phyloP scores from a whole-genome alignment of 2,797 vertebrate genomes.

The Anguilla obscura region DNA sequence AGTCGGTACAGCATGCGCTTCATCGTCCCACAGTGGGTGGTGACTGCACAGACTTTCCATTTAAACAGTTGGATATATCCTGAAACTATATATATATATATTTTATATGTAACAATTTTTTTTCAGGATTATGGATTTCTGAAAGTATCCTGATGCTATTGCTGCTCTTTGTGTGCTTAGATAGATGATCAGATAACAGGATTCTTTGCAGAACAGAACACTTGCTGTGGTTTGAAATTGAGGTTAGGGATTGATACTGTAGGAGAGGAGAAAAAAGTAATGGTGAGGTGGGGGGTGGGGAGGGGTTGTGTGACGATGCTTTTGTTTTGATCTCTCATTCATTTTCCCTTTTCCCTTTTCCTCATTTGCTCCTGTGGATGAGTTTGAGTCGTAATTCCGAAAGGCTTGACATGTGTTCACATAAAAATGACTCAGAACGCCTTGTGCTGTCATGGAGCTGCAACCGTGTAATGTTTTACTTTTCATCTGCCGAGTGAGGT shows the following conservation, averaged over 20 bases:
- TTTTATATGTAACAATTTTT: no score
- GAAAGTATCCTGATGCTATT: not conserved
- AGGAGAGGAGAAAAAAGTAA: not conserved
- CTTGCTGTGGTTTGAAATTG: not conserved
- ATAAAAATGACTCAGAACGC: not conserved
- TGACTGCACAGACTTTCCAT: not conserved
- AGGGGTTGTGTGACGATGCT: not conserved
- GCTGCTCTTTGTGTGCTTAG: not conserved
- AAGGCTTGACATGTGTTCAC: conserved; percentile 5
- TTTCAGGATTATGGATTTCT: no score
- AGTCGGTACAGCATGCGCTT: not conserved
- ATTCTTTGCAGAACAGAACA: not conserved
- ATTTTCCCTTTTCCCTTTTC: conserved; percentile 66
- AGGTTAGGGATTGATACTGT: not conserved
- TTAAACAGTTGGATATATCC: not conserved
- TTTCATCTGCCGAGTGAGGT: not conserved
- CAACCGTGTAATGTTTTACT: not conserved
- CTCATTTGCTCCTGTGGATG: not conserved
- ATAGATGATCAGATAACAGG: not conserved
- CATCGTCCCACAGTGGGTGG: not conserved
- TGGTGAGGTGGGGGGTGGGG: not conserved
- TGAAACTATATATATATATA: not conserved
- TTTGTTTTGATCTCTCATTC: conserved; percentile 42
- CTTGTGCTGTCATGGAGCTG: not conserved
- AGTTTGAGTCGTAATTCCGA: not conserved